Percentiles rank a stretch among this genome's conserved stretches.
Conservation (phyloP, 1,140 invertebrate genomes). For the Drosophila willistoni region DNA sequence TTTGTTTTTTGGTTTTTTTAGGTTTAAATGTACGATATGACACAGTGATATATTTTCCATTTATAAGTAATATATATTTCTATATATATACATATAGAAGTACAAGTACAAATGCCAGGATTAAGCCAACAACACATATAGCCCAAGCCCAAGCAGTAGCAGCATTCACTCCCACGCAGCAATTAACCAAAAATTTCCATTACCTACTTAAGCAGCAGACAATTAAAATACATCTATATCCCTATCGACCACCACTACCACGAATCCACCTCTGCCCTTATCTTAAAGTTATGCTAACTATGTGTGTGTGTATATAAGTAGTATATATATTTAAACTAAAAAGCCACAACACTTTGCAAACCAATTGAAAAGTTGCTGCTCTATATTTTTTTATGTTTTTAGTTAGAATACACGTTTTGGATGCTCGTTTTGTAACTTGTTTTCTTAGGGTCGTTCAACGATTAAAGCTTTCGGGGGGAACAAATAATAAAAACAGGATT, state of each 20-base stretch:
- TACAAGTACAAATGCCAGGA: slow-evolving; percentile 66
- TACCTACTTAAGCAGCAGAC: slow-evolving; percentile 16
- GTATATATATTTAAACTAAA: slow-evolving; percentile 45
- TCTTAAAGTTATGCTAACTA: slow-evolving; percentile 66
- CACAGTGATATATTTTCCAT: slow-evolving; percentile 78
- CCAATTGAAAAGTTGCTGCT: slow-evolving; percentile 48
- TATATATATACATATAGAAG: slow-evolving; percentile 62
- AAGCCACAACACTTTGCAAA: slow-evolving; percentile 76
- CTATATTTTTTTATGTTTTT: background rate
- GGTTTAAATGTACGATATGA: slow-evolving; percentile 81
- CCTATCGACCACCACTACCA: slow-evolving; percentile 17
- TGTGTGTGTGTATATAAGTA: background rate
- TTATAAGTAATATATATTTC: slow-evolving; percentile 34
- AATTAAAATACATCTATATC: background rate
- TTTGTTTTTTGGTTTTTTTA: slow-evolving; percentile 53
- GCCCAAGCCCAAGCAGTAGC: slow-evolving; percentile 23
- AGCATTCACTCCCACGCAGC: slow-evolving; percentile 29
- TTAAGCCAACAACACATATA: slow-evolving; percentile 44
- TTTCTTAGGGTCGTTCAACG: slow-evolving; percentile 61
- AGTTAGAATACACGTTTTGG: slow-evolving; percentile 23
- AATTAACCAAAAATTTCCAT: slow-evolving; percentile 21
- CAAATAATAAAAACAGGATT: slow-evolving; percentile 25
- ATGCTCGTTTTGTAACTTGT: slow-evolving; percentile 49
- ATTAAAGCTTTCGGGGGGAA: slow-evolving; percentile 70
- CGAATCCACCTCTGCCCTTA: slow-evolving; percentile 26